Conservation (phyloP, 2,888 invertebrate species). For the Dione vanillae region DNA sequence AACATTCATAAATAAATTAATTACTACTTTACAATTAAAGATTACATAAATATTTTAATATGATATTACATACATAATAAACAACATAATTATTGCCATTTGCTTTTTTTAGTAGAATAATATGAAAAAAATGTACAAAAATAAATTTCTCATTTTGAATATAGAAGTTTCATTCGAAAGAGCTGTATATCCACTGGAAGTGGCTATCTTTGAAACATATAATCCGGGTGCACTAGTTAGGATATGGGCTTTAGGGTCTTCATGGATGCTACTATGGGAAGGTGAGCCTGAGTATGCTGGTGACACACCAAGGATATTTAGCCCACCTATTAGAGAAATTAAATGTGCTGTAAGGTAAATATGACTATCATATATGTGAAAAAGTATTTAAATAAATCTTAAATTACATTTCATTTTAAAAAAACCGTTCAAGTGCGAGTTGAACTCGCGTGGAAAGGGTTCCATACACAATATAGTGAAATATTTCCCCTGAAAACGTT, state of each 20-base stretch:
- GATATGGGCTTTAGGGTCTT: constrained; percentile 87
- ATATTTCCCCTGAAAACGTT: too few relatives aligned
- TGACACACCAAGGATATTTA: constrained; percentile 89
- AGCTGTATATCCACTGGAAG: constrained; percentile 87
- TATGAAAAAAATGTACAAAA: background rate
- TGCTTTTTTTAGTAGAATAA: background rate
- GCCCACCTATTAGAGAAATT: constrained; percentile 87
- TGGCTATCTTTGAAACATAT: constrained; percentile 93
- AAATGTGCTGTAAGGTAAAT: constrained; percentile 70
- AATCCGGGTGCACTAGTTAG: constrained; percentile 93
- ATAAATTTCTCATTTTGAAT: constrained; percentile 26
- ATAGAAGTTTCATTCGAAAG: constrained; percentile 87
- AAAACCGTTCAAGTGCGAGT: too few relatives aligned
- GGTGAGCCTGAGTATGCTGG: constrained; percentile 86
- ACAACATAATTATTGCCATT: background rate
- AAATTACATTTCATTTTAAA: too few relatives aligned
- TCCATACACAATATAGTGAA: too few relatives aligned
- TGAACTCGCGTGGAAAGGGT: too few relatives aligned
- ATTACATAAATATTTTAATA: too few relatives aligned
- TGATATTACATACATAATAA: too few relatives aligned
- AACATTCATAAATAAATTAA: too few relatives aligned
- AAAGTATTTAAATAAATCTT: background rate
- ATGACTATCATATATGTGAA: constrained; percentile 7
- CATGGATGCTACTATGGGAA: constrained; percentile 92
- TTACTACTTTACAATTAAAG: too few relatives aligned